A percentile compares a stretch with the other conserved stretches of the same genome.
phyloP scores from a whole-genome alignment of 1,140 invertebrate species.

The Protaetia brevitarsis region DNA sequence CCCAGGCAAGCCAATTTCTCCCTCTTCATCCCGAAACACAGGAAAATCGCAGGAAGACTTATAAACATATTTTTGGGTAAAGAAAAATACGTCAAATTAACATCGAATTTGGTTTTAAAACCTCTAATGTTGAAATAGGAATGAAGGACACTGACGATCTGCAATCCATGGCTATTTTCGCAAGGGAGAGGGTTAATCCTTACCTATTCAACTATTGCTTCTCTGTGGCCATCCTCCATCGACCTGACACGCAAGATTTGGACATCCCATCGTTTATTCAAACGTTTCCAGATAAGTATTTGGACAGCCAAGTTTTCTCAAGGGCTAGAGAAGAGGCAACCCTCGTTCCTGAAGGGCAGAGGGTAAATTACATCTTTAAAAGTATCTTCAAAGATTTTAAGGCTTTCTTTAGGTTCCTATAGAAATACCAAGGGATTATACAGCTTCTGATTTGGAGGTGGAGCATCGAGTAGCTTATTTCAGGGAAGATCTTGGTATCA shows the following conservation, averaged over 20 bases:
- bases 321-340: conserved; percentile 63
- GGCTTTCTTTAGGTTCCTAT: conserved; percentile 52
- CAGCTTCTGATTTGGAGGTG: conserved; percentile 66
- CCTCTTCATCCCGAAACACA: conserved; percentile 72
- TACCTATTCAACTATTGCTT: conserved; percentile 72
- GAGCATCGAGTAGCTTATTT: conserved; percentile 75
- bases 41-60: conserved; percentile 62
- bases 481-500: conserved; percentile 69
- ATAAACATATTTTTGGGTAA: conserved; percentile 72
- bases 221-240: conserved; percentile 69
- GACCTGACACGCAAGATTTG: conserved; percentile 66
- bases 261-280: conserved; percentile 65
- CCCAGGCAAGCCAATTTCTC: conserved; percentile 71
- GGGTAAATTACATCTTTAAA: conserved; percentile 51
- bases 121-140: conserved; percentile 46
- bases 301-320: conserved; percentile 66
- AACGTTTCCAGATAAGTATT: conserved; percentile 72
- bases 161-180: conserved; percentile 63
- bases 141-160: conserved; percentile 68
- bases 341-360: conserved; percentile 57
- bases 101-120: conserved; percentile 54
- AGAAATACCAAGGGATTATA: conserved; percentile 67
- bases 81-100: conserved; percentile 20
- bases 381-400: not conserved
- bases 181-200: conserved; percentile 68